A percentile compares a stretch with the other conserved stretches of the same genome.
phyloP scores from a whole-genome alignment of 2,888 invertebrate species.

The Epinotia ramella region DNA sequence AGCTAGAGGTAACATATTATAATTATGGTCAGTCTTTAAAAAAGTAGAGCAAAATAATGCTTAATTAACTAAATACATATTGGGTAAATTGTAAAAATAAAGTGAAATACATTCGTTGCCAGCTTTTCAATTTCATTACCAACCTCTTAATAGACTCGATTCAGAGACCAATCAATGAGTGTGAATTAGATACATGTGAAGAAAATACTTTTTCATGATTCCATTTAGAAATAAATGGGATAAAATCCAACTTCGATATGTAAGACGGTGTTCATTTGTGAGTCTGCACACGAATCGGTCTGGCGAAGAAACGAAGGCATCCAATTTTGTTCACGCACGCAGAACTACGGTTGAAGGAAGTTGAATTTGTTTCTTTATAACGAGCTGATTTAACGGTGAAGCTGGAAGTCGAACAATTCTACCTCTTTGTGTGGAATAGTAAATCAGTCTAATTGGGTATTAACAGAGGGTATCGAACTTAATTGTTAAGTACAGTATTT shows the following conservation, averaged over 20 bases:
- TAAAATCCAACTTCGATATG: neutral
- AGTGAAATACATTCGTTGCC: neutral
- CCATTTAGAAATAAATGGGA: no score
- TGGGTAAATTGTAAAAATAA: neutral
- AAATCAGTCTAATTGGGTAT: conserved; percentile 6
- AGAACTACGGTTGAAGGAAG: conserved; percentile 23
- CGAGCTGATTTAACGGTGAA: conserved; percentile 20
- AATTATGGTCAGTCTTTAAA: no score
- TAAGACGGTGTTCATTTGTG: neutral
- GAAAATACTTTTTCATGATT: neutral
- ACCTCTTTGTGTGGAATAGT: neutral
- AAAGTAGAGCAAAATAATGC: no score
- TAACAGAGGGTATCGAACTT: neutral
- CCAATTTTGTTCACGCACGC: conserved; percentile 29
- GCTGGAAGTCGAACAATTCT: conserved; percentile 5
- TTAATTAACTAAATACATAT: no score
- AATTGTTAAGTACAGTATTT: neutral
- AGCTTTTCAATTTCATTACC: neutral
- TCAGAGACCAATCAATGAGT: neutral
- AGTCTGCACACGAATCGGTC: conserved; percentile 22
- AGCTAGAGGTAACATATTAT: no score
- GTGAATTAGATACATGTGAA: neutral
- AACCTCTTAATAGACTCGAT: neutral
- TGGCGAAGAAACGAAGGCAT: conserved; percentile 27
- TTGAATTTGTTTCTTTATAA: conserved; percentile 31